phyloP scores from a whole-genome alignment of 1,140 invertebrate species.

The Brachionus calyciflorus region DNA sequence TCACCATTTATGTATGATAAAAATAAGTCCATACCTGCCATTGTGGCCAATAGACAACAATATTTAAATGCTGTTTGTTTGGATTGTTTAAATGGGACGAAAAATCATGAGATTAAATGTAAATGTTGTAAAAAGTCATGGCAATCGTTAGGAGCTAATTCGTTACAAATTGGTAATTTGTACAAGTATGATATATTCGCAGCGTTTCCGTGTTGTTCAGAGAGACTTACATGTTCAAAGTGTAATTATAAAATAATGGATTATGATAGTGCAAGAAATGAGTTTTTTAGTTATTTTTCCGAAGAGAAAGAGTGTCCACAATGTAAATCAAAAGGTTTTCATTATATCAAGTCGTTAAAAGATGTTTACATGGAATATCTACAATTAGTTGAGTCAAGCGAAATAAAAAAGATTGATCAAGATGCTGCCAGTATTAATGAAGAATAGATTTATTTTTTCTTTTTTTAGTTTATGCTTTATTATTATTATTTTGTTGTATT shows the following conservation, averaged over 20 bases:
- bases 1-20: slow-evolving; percentile 67
- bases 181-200: slow-evolving; percentile 46
- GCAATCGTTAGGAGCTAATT: neutral
- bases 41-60: neutral
- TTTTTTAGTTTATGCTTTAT: neutral
- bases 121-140: neutral
- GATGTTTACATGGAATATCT: neutral
- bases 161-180: slow-evolving; percentile 26
- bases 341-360: slow-evolving; percentile 32
- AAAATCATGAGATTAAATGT: neutral
- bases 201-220: slow-evolving; percentile 43
- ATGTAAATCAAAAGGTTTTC: neutral
- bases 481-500: too few relatives aligned
- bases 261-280: neutral
- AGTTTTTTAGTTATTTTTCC: slow-evolving; percentile 39
- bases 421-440: neutral
- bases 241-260: neutral
- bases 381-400: too few relatives aligned
- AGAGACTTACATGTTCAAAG: neutral
- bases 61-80: slow-evolving; percentile 11
- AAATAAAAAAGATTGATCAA: too few relatives aligned
- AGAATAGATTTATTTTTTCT: neutral
- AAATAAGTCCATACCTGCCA: neutral
- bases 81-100: slow-evolving; percentile 1
- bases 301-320: slow-evolving; percentile 31